These are phyloP conservation scores for Clarias fuscus DNA, from an alignment of 2,797 vertebrate species.

Conservation along the genomic window DNA sequence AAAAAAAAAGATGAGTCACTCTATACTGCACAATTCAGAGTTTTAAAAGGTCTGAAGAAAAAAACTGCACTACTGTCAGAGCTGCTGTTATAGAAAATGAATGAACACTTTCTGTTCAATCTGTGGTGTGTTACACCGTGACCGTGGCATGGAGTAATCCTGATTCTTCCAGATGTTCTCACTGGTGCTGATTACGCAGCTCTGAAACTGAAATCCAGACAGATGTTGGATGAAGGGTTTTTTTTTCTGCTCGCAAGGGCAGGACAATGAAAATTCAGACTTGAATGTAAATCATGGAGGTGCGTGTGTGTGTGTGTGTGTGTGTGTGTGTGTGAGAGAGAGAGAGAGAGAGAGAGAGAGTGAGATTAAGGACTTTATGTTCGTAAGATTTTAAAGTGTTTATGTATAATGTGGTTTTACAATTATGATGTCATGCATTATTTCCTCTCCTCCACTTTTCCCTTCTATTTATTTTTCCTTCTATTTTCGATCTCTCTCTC, in stretches of 20 bases:
- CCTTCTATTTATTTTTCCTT: constrained; percentile 31
- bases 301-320: constrained; percentile 2
- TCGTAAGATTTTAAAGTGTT: not conserved
- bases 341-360: not conserved
- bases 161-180: not conserved
- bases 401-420: not conserved
- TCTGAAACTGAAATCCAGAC: constrained; percentile 56
- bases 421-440: constrained; percentile 35
- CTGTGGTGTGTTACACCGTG: not conserved
- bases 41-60: no score
- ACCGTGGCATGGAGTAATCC: not conserved
- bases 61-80: not conserved
- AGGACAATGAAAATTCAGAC: constrained; percentile 54
- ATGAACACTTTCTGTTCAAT: not conserved
- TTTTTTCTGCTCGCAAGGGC: constrained; percentile 20
- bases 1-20: no score
- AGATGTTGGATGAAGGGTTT: constrained; percentile 64
- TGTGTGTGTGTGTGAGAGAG: not conserved
- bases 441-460: constrained; percentile 25
- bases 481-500: constrained; percentile 2
- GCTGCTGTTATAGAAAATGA: not conserved
- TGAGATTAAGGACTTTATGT: not conserved
- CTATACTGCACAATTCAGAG: no score
- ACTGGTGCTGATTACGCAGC: not conserved
- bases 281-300: no score